Percentiles rank a stretch among this genome's conserved stretches.
Evolutionary conservation across 2,888 invertebrate species (phyloP).

Genomic region (Ligdia adustata): DNA sequence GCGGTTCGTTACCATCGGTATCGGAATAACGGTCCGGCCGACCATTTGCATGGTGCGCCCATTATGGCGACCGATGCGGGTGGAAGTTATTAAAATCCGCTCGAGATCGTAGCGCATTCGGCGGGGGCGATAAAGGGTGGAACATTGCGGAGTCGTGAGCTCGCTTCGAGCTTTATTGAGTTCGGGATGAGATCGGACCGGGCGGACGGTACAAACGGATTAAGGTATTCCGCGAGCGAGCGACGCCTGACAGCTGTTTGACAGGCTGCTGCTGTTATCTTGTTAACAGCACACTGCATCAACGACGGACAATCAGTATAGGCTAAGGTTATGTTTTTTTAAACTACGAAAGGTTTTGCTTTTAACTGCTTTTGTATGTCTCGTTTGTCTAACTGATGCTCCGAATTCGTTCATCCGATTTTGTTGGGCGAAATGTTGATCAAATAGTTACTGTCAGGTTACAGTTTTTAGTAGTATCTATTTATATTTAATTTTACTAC

Average conservation of each 20-base stretch:
- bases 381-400: too few species aligned
- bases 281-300: slow-evolving; percentile 65
- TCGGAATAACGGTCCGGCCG: slow-evolving; percentile 71
- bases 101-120: slow-evolving; percentile 74
- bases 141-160: slow-evolving; percentile 75
- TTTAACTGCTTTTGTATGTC: too few species aligned
- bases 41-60: slow-evolving; percentile 77
- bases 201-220: slow-evolving; percentile 60
- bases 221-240: slow-evolving; percentile 65
- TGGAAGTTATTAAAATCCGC: slow-evolving; percentile 79
- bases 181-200: slow-evolving; percentile 70
- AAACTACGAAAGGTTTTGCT: too few species aligned
- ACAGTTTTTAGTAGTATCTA: too few species aligned
- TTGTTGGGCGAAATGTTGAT: too few species aligned
- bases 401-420: too few species aligned
- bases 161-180: slow-evolving; percentile 76
- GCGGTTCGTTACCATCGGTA: slow-evolving; percentile 69
- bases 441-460: too few species aligned
- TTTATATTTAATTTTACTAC: too few species aligned
- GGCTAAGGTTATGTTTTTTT: too few species aligned
- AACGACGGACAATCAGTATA: slow-evolving; percentile 36
- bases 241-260: slow-evolving; percentile 47
- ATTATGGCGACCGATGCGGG: slow-evolving; percentile 71
- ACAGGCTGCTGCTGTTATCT: slow-evolving; percentile 58
- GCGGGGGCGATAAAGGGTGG: slow-evolving; percentile 72